A percentile compares a stretch with the other conserved stretches of the same genome.
These are phyloP conservation scores for Acanthurus tractus DNA, from an alignment of 2,797 vertebrate species.

Conservation along the genomic window DNA sequence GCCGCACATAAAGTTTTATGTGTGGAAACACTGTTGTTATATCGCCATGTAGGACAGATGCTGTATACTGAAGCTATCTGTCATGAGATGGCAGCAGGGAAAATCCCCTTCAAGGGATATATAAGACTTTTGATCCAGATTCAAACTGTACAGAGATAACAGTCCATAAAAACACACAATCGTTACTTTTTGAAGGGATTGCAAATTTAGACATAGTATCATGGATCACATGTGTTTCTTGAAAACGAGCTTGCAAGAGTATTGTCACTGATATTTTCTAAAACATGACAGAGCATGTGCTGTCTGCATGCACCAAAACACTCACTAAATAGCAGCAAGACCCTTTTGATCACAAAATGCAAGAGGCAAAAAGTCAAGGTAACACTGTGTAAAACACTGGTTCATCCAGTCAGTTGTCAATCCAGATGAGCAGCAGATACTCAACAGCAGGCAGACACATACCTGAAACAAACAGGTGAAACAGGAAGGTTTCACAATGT, in stretches of 20 bases:
- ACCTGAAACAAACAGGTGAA: background rate
- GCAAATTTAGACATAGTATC: background rate
- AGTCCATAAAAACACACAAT: too few species aligned
- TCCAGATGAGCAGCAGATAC: too few species aligned
- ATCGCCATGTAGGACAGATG: background rate
- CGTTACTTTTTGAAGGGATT: background rate
- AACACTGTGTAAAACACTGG: constrained; percentile 2
- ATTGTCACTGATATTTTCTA: background rate
- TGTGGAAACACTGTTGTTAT: background rate
- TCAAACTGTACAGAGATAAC: constrained; percentile 2
- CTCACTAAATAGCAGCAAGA: constrained; percentile 20
- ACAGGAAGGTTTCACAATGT: background rate
- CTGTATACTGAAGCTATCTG: background rate
- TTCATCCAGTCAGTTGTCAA: constrained; percentile 6
- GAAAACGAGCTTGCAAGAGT: background rate
- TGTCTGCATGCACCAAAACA: constrained; percentile 6
- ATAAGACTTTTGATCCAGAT: constrained; percentile 37
- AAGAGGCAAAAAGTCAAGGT: constrained; percentile 36
- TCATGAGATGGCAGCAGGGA: constrained; percentile 21
- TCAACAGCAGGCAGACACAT: background rate
- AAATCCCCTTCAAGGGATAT: constrained; percentile 14
- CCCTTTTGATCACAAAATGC: background rate
- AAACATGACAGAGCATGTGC: background rate
- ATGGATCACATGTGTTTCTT: background rate
- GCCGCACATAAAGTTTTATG: background rate